Evolutionary conservation across 2,113 vertebrate genomes (phyloP).

Genomic region (Andinoacara biseriatus): DNA sequence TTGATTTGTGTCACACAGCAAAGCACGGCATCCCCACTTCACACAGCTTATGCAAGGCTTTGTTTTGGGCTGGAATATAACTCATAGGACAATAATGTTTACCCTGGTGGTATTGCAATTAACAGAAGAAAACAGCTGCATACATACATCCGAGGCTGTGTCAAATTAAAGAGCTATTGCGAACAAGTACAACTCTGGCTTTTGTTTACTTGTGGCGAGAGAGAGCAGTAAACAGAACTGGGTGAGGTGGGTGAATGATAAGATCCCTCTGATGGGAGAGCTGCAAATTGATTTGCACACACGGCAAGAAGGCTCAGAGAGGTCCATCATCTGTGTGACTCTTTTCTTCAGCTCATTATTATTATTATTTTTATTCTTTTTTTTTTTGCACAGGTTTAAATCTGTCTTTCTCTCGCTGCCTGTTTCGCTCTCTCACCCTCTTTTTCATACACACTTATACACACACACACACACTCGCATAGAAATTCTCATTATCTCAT

Average conservation of each 20-base stretch:
- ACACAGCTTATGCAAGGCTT: slow-evolving; percentile 59
- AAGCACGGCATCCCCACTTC: slow-evolving; percentile 69
- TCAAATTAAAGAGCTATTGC: slow-evolving; percentile 76
- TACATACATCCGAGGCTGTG: slow-evolving; percentile 63
- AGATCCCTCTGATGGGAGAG: slow-evolving; percentile 45
- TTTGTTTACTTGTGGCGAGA: slow-evolving; percentile 73
- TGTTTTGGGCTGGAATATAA: slow-evolving; percentile 58
- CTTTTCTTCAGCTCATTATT: not conserved
- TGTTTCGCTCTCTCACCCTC: not conserved
- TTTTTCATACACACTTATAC: slow-evolving; percentile 18
- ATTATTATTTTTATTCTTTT: slow-evolving; percentile 1
- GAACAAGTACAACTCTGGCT: slow-evolving; percentile 65
- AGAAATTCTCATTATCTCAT: slow-evolving; percentile 80
- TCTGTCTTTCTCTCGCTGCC: not conserved
- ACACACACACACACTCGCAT: slow-evolving; percentile 11
- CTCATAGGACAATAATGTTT: slow-evolving; percentile 80
- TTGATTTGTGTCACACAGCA: slow-evolving; percentile 76
- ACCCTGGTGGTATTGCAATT: slow-evolving; percentile 75
- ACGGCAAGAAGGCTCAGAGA: slow-evolving; percentile 26
- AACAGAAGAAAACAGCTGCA: slow-evolving; percentile 70
- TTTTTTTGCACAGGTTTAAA: slow-evolving; percentile 17
- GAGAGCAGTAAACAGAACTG: slow-evolving; percentile 71
- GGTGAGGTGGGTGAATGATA: slow-evolving; percentile 42
- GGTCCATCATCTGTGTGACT: not conserved
- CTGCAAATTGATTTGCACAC: slow-evolving; percentile 43